Percentiles rank a stretch among this genome's conserved stretches.
Conservation (phyloP, 1,140 invertebrate species). For the Lasioglossum baleicum region DNA sequence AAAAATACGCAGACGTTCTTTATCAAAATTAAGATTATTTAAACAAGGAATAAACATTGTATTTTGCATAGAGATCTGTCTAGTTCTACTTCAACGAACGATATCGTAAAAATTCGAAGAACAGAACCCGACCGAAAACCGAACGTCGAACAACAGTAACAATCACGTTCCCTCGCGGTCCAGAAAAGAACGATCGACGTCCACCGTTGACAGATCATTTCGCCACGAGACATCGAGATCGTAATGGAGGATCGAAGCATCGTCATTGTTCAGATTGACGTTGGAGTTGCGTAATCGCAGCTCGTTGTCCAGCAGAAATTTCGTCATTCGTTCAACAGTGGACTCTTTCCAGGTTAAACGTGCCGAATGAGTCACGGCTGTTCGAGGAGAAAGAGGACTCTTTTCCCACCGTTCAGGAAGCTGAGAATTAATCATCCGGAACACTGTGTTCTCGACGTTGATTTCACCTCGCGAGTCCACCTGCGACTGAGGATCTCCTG, state of each 20-base stretch:
- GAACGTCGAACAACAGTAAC: too few species aligned
- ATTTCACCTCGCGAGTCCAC: slow-evolving; percentile 3
- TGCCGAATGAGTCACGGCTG: slow-evolving; percentile 30
- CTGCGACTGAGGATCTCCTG: not conserved
- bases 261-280: slow-evolving; percentile 11
- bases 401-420: slow-evolving; percentile 15
- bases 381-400: not conserved
- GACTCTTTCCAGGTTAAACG: slow-evolving; percentile 11
- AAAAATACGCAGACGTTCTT: too few species aligned
- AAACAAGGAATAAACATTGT: too few species aligned
- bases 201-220: not conserved
- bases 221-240: not conserved
- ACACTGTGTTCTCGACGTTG: not conserved
- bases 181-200: too few species aligned
- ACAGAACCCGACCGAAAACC: too few species aligned
- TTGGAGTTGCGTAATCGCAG: slow-evolving; percentile 5
- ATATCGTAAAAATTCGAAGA: too few species aligned
- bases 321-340: slow-evolving; percentile 24
- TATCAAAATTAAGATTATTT: too few species aligned
- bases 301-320: slow-evolving; percentile 22
- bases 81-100: too few species aligned
- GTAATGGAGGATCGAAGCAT: not conserved
- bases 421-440: too few species aligned
- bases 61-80: too few species aligned
- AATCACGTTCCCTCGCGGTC: too few species aligned